phyloP scores from a whole-genome alignment of 1,140 invertebrate genomes.

The Pteromalus puparum region DNA sequence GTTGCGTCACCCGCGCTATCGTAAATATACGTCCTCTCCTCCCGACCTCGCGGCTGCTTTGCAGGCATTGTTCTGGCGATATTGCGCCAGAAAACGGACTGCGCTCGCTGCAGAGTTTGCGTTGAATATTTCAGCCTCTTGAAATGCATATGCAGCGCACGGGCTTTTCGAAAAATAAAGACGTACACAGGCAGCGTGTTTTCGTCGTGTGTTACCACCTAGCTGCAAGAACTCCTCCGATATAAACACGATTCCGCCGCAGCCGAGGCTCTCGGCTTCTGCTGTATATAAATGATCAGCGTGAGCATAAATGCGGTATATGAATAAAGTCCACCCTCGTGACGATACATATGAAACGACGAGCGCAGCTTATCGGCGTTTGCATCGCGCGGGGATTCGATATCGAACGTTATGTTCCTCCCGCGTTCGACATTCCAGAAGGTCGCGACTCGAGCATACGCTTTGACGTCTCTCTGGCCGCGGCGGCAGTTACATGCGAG shows the following conservation, averaged over 20 bases:
- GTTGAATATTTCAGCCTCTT: not conserved
- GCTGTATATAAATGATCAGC: conserved; percentile 15
- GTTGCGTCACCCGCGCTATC: not conserved
- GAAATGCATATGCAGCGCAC: not conserved
- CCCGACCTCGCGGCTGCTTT: no score
- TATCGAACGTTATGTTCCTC: not conserved
- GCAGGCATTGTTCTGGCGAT: not conserved
- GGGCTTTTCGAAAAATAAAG: not conserved
- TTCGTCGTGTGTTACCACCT: not conserved
- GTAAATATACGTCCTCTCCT: not conserved
- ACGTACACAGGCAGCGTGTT: no score
- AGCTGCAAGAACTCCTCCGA: not conserved
- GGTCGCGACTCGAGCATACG: not conserved
- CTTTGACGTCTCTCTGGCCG: no score
- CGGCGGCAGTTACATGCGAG: not conserved
- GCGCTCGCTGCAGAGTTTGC: no score
- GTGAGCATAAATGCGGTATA: not conserved
- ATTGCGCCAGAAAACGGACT: not conserved
- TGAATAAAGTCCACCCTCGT: conserved; percentile 12
- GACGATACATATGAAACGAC: not conserved
- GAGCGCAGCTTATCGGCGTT: not conserved
- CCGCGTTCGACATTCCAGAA: not conserved
- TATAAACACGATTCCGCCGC: not conserved
- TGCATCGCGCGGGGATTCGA: not conserved
- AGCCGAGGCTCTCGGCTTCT: not conserved